phyloP scores from a whole-genome alignment of 2,113 vertebrate species.

The Percopsis transmontana region DNA sequence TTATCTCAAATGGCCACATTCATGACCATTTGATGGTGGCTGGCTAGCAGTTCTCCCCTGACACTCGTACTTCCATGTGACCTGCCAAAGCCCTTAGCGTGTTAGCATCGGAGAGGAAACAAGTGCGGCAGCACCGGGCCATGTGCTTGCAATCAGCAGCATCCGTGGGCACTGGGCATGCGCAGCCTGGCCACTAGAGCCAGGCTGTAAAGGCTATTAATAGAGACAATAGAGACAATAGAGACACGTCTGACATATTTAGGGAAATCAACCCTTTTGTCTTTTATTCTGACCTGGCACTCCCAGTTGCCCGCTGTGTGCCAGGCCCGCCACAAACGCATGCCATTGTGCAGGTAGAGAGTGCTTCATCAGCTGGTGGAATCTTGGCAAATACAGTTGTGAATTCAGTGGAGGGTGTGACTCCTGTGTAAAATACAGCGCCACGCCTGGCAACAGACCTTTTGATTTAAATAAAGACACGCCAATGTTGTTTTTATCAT shows the following conservation, averaged over 20 bases:
- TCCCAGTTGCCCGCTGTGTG: slow-evolving; percentile 44
- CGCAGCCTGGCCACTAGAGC: slow-evolving; percentile 51
- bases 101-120: slow-evolving; percentile 34
- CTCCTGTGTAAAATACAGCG: slow-evolving; percentile 4
- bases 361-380: slow-evolving; percentile 45
- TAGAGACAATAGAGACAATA: slow-evolving; percentile 60
- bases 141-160: slow-evolving; percentile 52
- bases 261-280: slow-evolving; percentile 64
- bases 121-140: slow-evolving; percentile 31
- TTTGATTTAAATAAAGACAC: slow-evolving; percentile 27
- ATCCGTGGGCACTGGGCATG: slow-evolving; percentile 34
- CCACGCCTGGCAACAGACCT: slow-evolving; percentile 20
- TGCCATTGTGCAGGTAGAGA: slow-evolving; percentile 58
- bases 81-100: slow-evolving; percentile 49
- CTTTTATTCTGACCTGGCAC: slow-evolving; percentile 59
- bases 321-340: slow-evolving; percentile 33
- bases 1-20: slow-evolving; percentile 14
- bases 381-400: slow-evolving; percentile 53
- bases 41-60: slow-evolving; percentile 42
- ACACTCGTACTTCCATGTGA: slow-evolving; percentile 60
- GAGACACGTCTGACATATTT: slow-evolving; percentile 63
- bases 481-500: slow-evolving; percentile 22
- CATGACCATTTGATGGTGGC: slow-evolving; percentile 34
- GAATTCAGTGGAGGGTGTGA: slow-evolving; percentile 51
- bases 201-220: slow-evolving; percentile 60